Base-by-base conservation (phyloP, 2,888 invertebrate species). In the Coleophora flavipennella region DNA sequence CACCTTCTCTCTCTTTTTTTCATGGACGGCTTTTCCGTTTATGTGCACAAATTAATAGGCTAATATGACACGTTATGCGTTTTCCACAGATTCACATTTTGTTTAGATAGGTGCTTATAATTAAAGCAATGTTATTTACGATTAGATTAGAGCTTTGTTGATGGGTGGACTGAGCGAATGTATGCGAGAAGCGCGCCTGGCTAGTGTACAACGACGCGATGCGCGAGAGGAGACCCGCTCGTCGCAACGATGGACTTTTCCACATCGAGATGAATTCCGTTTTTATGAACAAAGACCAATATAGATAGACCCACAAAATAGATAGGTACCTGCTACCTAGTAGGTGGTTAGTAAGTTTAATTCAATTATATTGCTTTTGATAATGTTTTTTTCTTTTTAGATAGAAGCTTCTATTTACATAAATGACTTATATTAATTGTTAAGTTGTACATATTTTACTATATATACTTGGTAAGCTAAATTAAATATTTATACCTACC, bases 181-280 rank as follows among this genome's bases (percentile, higher is more conserved):
- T 55, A 60, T 57, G 27, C 25, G 64, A 62, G 68, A 75, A 76
- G n/a, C n/a, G n/a, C n/a, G n/a, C n/a, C n/a, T n/a, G n/a, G n/a
- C n/a, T n/a, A n/a, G n/a, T n/a, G n/a, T n/a, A n/a, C n/a, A 78
- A 78, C 78, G 77, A 78, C 60, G 55, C 55, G 46, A 53, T 6
- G 20, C 3, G 20, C 60, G 55, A 55, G 46, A 53, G 3, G 20
- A 20, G 20, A 6, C 20, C 20, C 20, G 20, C 6, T 20, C 20
- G 20, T 20, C 3, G 20, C 20, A 20, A 20, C 6, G 20, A 20
- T 4, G 20, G 20, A 20, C 20, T 20, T 20, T 20, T 59, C n/a
- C 43, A 41, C 56, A 57, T 56, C 62, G 59, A 67, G 60, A 57
- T 63, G 53, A 51, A 35, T 42, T 39, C 53, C 51, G 50, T 49